Percentiles rank a stretch among this genome's conserved stretches.
These are phyloP conservation scores for Lacerta bilineata DNA, from an alignment of 2,797 vertebrate genomes.

Conservation along the genomic window DNA sequence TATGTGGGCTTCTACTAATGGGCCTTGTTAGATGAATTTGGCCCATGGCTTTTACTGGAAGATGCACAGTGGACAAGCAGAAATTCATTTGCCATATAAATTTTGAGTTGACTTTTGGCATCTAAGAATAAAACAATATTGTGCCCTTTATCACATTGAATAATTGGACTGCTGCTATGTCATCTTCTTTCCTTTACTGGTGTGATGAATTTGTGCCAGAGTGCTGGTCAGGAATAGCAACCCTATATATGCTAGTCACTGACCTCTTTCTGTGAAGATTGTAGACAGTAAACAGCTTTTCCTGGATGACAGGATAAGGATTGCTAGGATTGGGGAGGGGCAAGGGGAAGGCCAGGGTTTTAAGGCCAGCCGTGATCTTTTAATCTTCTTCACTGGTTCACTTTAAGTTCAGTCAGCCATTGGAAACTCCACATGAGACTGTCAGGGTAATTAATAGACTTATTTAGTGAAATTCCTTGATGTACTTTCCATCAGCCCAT, in stretches of 20 bases:
- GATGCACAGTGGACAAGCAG: background rate
- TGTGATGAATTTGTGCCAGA: background rate
- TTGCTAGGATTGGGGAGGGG: slow-evolving; percentile 17
- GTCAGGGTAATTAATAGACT: slow-evolving; percentile 26
- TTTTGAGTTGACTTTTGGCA: background rate
- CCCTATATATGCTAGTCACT: background rate
- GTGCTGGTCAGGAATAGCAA: slow-evolving; percentile 7
- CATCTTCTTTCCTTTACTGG: accelerated
- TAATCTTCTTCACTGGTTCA: slow-evolving; percentile 43
- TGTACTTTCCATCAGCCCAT: background rate
- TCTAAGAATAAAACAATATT: background rate
- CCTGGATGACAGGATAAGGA: slow-evolving; percentile 33
- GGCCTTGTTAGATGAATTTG: no score
- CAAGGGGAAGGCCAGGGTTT: slow-evolving; percentile 5
- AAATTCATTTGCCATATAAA: background rate
- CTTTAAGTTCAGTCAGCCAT: background rate
- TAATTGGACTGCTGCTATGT: background rate
- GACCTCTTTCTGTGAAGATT: slow-evolving; percentile 23
- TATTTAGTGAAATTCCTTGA: background rate
- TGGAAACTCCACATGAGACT: slow-evolving; percentile 10
- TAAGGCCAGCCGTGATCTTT: background rate
- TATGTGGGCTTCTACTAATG: no score
- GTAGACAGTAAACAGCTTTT: slow-evolving; percentile 48
- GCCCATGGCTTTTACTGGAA: background rate
- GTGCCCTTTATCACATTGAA: background rate